Base-by-base conservation (phyloP, 2,797 vertebrate genomes). In the Crocidura indochinensis region DNA sequence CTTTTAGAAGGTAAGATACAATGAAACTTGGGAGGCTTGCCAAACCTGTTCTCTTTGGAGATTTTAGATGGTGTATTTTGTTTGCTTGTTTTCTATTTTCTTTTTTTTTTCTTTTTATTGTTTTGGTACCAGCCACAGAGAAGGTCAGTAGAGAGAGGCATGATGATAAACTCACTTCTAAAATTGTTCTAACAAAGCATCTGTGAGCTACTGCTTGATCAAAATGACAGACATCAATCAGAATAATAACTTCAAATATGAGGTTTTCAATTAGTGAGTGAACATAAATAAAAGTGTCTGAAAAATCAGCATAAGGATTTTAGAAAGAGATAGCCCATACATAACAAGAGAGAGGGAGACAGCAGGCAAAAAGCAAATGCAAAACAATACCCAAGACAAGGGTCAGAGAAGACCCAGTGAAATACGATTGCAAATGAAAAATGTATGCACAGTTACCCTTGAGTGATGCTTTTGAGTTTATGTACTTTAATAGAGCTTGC, bases 181-280 rank as follows among this genome's bases (percentile, higher is more conserved):
- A 97, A 98, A 97, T 97, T 97, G 94, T 97, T 97, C 91, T 97
- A 97, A 97, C 97, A 97, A 97, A 98, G 96, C 97, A 97, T 97
- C 97, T 98, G 97, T 97, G 97, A 98, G 95, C 96, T 97, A 97
- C 97, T 96, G 96, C 96, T 98, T 98, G 97, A 98, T 98, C 97
- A 97, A 98, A 98, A 98, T 98, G 98, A 98, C 97, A 98, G 96
- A 97, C 97, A 98, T 98, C 98, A 97, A 98, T 98, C 98, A 98
- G 97, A 98, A 97, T 98, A 98, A 98, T 97, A 98, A 98, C 97
- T 97, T 97, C 97, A 98, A 98, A 98, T 98, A 98, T 97, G 97
- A 98, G 97, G 95, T 95, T 98, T 98, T 98, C 97, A 98, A 98
- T 98, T 98, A 98, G 97, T n/a, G 24, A 97, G 96, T 80, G 97